Evolutionary conservation across 2,888 invertebrate genomes (phyloP).

Genomic region (Stratiomys singularior): DNA sequence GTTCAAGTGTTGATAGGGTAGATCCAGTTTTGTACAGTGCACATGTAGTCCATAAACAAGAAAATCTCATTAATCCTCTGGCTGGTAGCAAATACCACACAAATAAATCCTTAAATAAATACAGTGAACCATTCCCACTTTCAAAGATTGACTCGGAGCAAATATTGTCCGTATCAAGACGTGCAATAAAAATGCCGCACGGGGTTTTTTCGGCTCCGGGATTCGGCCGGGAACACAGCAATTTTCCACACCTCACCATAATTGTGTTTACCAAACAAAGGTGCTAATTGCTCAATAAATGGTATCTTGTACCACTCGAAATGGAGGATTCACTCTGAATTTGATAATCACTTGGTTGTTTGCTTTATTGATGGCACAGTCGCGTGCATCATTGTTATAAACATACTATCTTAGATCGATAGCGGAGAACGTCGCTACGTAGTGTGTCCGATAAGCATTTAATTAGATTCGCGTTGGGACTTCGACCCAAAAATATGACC

Average conservation of each 20-base stretch:
- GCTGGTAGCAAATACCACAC: neutral
- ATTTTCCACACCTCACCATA: neutral
- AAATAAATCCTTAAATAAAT: constrained; percentile 36
- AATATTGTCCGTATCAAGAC: neutral
- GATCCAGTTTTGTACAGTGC: too few relatives aligned
- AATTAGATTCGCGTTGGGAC: constrained; percentile 13
- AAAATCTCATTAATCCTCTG: constrained; percentile 34
- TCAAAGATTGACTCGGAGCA: neutral
- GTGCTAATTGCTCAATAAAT: constrained; percentile 42
- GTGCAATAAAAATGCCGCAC: constrained; percentile 16
- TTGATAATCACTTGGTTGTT: constrained; percentile 25
- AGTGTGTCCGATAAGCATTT: constrained; percentile 11
- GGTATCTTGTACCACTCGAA: constrained; percentile 42
- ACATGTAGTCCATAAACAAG: too few relatives aligned
- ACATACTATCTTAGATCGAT: constrained; percentile 10
- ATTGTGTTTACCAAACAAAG: constrained; percentile 1
- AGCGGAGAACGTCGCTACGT: constrained; percentile 13
- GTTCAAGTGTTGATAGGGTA: too few relatives aligned
- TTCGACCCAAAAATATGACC: neutral
- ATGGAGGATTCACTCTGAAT: constrained; percentile 7
- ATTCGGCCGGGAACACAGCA: neutral
- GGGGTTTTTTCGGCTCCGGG: neutral
- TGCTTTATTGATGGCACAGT: constrained; percentile 28
- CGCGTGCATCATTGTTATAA: constrained; percentile 17
- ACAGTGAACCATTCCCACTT: neutral